These are phyloP conservation scores for Ennomos fuscantarius DNA, from an alignment of 2,888 invertebrate species.

Conservation along the genomic window DNA sequence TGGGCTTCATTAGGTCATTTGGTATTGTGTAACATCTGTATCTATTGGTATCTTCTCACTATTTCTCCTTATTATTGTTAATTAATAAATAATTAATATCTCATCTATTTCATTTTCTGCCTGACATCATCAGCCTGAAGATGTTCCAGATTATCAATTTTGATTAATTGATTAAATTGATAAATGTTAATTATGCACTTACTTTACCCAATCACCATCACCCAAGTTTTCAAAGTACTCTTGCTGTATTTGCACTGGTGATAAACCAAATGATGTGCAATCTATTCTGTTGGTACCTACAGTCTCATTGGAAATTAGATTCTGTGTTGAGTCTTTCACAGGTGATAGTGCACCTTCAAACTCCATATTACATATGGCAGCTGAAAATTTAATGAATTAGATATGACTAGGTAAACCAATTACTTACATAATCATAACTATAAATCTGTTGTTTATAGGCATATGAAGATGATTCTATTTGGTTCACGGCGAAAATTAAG, in stretches of 20 bases:
- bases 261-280: constrained; percentile 42
- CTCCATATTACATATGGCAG: constrained; percentile 15
- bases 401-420: neutral
- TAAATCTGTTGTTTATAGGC: too few relatives aligned
- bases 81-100: too few relatives aligned
- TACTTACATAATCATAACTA: neutral
- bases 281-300: constrained; percentile 31
- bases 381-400: constrained; percentile 15
- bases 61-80: too few relatives aligned
- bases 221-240: constrained; percentile 84
- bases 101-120: too few relatives aligned
- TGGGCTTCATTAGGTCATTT: too few relatives aligned
- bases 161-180: constrained; percentile 3
- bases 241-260: constrained; percentile 80
- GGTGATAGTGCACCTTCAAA: constrained; percentile 27
- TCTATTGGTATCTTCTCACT: too few relatives aligned
- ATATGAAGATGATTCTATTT: too few relatives aligned
- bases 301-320: constrained; percentile 28
- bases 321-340: constrained; percentile 22
- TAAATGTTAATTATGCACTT: constrained; percentile 50
- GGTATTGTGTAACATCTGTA: too few relatives aligned
- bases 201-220: constrained; percentile 84
- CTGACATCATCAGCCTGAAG: too few relatives aligned
- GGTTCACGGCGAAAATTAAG: too few relatives aligned
- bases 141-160: too few relatives aligned